Evolutionary conservation across 64 coral and sea anemone genomes (phyloP).

Genomic region (Dendronephthya gigantea): DNA sequence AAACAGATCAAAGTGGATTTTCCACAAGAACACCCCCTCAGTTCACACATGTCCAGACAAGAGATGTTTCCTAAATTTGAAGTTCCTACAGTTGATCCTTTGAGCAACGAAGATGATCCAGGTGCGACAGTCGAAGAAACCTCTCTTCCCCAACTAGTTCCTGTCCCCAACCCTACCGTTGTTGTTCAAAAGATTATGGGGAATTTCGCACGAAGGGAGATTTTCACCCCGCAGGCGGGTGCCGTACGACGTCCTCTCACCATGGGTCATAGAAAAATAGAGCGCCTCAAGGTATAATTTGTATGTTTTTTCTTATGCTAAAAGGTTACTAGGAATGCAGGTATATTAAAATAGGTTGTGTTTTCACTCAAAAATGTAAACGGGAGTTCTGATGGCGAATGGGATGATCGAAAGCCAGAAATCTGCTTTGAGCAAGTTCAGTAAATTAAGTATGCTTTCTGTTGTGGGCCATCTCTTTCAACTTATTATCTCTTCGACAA

Average conservation of each 20-base stretch:
- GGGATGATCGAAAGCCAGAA: too few species aligned
- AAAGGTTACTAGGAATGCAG: too few species aligned
- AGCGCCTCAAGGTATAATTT: not conserved
- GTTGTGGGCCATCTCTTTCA: too few species aligned
- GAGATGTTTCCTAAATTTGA: slow-evolving; percentile 74
- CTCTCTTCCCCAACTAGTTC: not conserved
- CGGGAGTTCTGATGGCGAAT: too few species aligned
- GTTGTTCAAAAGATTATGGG: slow-evolving; percentile 91
- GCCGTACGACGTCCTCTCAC: slow-evolving; percentile 11
- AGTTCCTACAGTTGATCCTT: not conserved
- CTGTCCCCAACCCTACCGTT: slow-evolving; percentile 34
- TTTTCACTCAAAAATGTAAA: too few species aligned
- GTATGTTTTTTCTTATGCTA: too few species aligned
- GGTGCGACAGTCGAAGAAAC: not conserved
- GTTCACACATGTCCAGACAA: slow-evolving; percentile 86
- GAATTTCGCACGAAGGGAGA: slow-evolving; percentile 81
- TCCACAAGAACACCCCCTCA: slow-evolving; percentile 67
- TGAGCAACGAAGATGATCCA: not conserved
- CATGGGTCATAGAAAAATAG: not conserved
- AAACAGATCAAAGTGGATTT: slow-evolving; percentile 61
- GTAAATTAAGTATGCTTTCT: too few species aligned
- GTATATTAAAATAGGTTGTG: too few species aligned
- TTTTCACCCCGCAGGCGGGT: slow-evolving; percentile 50
- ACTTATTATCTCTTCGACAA: too few species aligned
- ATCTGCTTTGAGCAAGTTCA: too few species aligned